Percentiles rank a stretch among this genome's conserved stretches.
phyloP scores from a whole-genome alignment of 2,888 invertebrate genomes.

The Athalia rosae region DNA sequence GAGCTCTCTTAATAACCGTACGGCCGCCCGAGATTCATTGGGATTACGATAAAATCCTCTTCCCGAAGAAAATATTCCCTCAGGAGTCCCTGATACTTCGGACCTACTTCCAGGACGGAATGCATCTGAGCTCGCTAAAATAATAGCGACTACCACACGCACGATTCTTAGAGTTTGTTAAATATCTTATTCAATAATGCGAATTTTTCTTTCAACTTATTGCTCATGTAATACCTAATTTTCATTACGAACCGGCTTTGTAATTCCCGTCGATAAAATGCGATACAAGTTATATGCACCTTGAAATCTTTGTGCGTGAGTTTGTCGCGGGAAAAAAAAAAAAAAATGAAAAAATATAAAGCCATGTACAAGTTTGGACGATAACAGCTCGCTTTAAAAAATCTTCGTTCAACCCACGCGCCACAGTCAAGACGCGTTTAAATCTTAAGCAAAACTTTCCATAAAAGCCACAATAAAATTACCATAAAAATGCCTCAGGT shows the following conservation, averaged over 20 bases:
- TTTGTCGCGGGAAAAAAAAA: constrained; percentile 19
- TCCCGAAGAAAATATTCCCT: constrained; percentile 49
- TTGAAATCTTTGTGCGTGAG: constrained; percentile 39
- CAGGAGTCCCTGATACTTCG: neutral
- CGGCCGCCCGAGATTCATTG: constrained; percentile 51
- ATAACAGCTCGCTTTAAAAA: constrained; percentile 42
- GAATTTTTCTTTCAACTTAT: no score
- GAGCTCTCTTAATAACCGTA: constrained; percentile 42
- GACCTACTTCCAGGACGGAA: neutral
- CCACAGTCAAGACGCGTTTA: constrained; percentile 42
- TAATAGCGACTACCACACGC: neutral
- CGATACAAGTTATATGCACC: neutral
- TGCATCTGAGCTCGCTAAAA: constrained; percentile 18
- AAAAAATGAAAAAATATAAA: constrained; percentile 20
- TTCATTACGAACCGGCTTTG: no score
- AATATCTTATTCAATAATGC: no score
- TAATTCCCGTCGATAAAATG: neutral
- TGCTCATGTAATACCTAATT: no score
- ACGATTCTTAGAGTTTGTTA: neutral
- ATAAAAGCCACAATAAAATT: constrained; percentile 49
- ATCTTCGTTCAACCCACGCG: constrained; percentile 34
- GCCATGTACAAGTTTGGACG: constrained; percentile 17
- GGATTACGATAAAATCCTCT: constrained; percentile 57
- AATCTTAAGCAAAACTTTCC: constrained; percentile 47
- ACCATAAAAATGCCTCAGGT: constrained; percentile 47